Evolutionary conservation across 2,113 vertebrate genomes (phyloP), one percentile per base, ranked within the genome.

Genomic region (Hymenochirus boettgeri): DNA sequence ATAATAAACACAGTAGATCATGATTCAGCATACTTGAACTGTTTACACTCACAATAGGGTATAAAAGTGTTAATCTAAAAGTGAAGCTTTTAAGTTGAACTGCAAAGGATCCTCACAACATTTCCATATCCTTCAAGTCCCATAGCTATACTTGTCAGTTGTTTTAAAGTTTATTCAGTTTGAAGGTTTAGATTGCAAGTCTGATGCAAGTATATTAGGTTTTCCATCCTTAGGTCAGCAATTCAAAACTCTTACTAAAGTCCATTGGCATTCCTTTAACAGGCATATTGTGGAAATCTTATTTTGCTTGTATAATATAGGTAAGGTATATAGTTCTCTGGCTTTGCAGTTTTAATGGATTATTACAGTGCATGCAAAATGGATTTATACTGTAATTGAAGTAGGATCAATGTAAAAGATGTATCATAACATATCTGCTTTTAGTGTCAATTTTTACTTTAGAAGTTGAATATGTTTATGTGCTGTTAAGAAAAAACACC

Each of bases 151-250:
- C 55, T 39, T 50, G 56, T 67, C 64, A 51, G 22, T 51, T 52
- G 23, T 58, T 59, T 59, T 15, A 39, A 24, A 27, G 45, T 27
- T 58, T 59, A 59, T 67, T 42, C 31, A 26, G 24, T 67, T 51
- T 67, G 64, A 67, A 37, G 48, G 56, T 22, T 52, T 46, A 56
- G 17, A 37, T 37, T 39, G 47, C 55, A 48, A 58, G 31, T 52
- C 31, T 52, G 46, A 59, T 51, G 56, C 31, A 52, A 58, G 50
- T 58, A 27, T 37, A 66, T 66, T 67, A 50, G 42, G 42, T 21
- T 50, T 58, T 26, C 18, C 46, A 51, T 52, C 46, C 64, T 59
- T 67, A 52, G 55, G 64, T 67, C 55, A 67, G 64, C 64, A 67
- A 35, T 67, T 67, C 18, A 59, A 48, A 58, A 58, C 8, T 42